Evolutionary conservation across 2,113 vertebrate species (phyloP).

Genomic region (Syrmaticus mikado): DNA sequence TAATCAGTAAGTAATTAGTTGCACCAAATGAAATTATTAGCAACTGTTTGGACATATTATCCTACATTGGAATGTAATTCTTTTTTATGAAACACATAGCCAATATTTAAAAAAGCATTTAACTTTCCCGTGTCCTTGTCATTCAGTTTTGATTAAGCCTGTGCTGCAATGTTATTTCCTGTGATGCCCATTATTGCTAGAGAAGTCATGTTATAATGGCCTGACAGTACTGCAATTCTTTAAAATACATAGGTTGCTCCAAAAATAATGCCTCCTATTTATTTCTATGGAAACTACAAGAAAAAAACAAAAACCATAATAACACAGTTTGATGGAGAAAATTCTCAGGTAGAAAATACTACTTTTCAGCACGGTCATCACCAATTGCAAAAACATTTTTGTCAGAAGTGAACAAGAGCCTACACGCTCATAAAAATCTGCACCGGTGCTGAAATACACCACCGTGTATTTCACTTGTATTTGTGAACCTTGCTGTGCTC

Average conservation of each 20-base stretch:
- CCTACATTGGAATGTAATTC: slow-evolving; percentile 22
- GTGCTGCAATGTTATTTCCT: slow-evolving; percentile 63
- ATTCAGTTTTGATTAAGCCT: slow-evolving; percentile 71
- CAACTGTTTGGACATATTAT: slow-evolving; percentile 28
- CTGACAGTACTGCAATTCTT: neutral
- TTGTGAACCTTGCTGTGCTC: no score
- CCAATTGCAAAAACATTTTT: no score
- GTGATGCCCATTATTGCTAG: slow-evolving; percentile 54
- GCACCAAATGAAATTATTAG: slow-evolving; percentile 36
- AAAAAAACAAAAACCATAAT: no score
- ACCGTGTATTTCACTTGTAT: no score
- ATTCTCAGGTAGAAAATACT: no score
- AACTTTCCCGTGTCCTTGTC: slow-evolving; percentile 74
- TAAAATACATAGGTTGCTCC: neutral
- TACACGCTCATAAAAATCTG: no score
- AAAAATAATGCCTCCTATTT: no score
- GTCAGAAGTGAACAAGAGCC: no score
- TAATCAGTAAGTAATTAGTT: slow-evolving; percentile 61
- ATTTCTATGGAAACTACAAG: no score
- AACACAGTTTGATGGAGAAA: no score
- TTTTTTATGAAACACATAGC: slow-evolving; percentile 28
- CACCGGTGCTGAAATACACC: no score
- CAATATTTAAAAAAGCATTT: slow-evolving; percentile 52
- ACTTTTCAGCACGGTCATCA: no score
- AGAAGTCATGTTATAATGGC: slow-evolving; percentile 68